These are phyloP conservation scores for Alca torda DNA, from an alignment of 2,797 vertebrate species.

Conservation along the genomic window DNA sequence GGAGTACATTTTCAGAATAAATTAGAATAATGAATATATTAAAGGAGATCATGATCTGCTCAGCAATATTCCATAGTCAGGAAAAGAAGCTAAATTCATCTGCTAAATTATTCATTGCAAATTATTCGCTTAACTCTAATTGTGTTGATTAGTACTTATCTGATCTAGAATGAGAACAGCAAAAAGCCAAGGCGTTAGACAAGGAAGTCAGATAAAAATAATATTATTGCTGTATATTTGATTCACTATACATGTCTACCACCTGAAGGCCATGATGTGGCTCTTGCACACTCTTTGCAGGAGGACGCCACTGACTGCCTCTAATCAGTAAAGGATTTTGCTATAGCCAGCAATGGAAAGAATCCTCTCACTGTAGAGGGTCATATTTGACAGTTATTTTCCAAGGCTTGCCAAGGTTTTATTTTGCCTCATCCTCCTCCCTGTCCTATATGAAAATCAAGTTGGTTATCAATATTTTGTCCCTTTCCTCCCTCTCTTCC, in stretches of 20 bases:
- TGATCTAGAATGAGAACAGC: neutral
- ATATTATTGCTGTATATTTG: neutral
- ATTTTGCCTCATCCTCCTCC: neutral
- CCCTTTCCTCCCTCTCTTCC: neutral
- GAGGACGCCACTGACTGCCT: neutral
- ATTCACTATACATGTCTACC: neutral
- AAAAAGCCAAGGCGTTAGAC: neutral
- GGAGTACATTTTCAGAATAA: constrained; percentile 28
- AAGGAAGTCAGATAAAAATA: neutral
- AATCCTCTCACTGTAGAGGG: neutral
- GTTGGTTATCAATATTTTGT: neutral
- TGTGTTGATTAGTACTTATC: neutral
- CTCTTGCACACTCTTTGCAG: neutral
- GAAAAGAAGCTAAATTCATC: constrained; percentile 18
- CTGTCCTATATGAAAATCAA: neutral
- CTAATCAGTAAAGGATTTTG: neutral
- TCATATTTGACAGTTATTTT: neutral
- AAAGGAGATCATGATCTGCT: constrained; percentile 10
- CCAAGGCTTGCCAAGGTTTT: neutral
- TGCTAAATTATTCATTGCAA: constrained; percentile 38
- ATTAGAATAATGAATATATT: constrained; percentile 51
- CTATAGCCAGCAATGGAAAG: neutral
- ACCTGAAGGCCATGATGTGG: neutral
- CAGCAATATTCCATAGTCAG: neutral
- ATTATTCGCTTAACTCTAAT: constrained; percentile 35